Base-by-base conservation (phyloP, 2,888 invertebrate genomes). In the Acleris emargana region DNA sequence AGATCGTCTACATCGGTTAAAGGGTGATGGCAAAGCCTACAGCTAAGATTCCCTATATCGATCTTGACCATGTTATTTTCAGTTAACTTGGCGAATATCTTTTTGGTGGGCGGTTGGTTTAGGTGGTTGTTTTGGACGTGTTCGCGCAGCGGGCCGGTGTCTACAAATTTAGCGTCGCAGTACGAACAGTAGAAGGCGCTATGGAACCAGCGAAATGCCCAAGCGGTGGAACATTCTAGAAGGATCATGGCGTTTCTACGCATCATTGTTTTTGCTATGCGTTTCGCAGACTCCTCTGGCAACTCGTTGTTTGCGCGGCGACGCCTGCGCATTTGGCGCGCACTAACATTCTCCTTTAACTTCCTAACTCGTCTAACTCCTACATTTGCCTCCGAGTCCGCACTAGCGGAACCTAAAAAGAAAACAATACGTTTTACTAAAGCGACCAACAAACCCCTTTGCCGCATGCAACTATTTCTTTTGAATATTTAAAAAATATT, bases 61-160 rank as follows among this genome's bases (percentile, higher is more conserved):
- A 91, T 78, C 80, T 92, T 92, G 2, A 91, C 78, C 89, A 90
- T 87, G 68, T 91, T 91, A 68, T 91, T 91, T 77, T 91, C 91
- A 2, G 80, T 87, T 2, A 91, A 73, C 72, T 92, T 92, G 0
- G 87, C 75, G 68, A 91, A 92, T 17, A 92, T 76, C 67, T 71
- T 81, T 57, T 83, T 81, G 0, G 86, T 86, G 0, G 88, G 88
- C 1, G 71, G 59, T 57, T 84, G 82, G 28, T 77, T 74, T 20
- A 84, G 66, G 68, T 91, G 91, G n/a, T 71, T 73, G 0, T 22
- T 47, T 59, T 71, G 70, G 1, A 91, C 80, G 51, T 91, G 92
- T 13, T 79, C 75, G 9, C 87, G 80, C 11, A 92, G 70, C 0
- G 80, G 72, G 1, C 76, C 70, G 4, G 83, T 76, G 58, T 91